These are phyloP conservation scores for Schizopygopsis pylzovi DNA, from an alignment of 2,797 vertebrate genomes.

Conservation along the genomic window DNA sequence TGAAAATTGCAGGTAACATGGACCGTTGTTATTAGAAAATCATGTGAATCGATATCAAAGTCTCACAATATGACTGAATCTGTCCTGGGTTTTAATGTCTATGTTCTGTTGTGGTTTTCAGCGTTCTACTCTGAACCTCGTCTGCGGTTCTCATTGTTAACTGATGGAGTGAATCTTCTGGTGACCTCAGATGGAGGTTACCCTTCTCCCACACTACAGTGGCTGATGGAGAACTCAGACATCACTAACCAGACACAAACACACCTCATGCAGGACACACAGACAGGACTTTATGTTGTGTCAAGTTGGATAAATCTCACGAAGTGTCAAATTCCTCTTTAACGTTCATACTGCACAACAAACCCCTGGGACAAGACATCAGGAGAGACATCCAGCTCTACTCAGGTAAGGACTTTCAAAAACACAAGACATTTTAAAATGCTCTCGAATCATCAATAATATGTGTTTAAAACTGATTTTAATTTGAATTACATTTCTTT, in stretches of 20 bases:
- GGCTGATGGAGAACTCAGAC: constrained; percentile 56
- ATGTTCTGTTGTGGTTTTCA: constrained; percentile 32
- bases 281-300: constrained; percentile 57
- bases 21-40: background rate
- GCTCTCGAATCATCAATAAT: background rate
- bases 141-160: constrained; percentile 49
- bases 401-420: constrained; percentile 45
- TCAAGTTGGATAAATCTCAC: constrained; percentile 54
- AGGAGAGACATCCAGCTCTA: constrained; percentile 58
- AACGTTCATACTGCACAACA: constrained; percentile 61
- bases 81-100: background rate
- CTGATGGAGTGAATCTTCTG: constrained; percentile 49
- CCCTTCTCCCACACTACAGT: constrained; percentile 60
- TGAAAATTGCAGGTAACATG: constrained; percentile 57
- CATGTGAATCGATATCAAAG: background rate
- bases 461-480: background rate
- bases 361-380: constrained; percentile 58
- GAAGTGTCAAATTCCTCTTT: constrained; percentile 52
- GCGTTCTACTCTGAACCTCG: constrained; percentile 63
- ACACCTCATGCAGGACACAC: constrained; percentile 31
- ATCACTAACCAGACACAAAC: constrained; percentile 56
- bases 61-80: background rate
- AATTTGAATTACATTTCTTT: background rate
- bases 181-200: constrained; percentile 62
- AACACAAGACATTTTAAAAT: background rate